Percentiles rank a stretch among this genome's conserved stretches.
Conservation (phyloP, 2,888 invertebrate species). For the Mimachlamys varia region DNA sequence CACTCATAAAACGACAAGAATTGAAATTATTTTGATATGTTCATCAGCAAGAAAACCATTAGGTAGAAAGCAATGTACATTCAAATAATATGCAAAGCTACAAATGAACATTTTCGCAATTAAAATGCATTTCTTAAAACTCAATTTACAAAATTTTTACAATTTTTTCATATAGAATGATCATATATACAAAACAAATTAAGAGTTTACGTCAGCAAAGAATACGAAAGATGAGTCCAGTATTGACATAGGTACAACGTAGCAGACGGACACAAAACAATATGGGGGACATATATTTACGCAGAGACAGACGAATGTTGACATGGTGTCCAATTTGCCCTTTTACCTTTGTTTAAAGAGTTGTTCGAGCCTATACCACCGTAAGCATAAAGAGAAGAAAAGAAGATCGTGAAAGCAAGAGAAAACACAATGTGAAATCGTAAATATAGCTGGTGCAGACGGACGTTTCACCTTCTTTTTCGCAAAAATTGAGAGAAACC, state of each 20-base stretch:
- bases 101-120: conserved; percentile 36
- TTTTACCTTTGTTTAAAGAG: conserved; percentile 53
- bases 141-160: background rate
- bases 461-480: background rate
- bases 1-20: background rate
- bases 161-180: background rate
- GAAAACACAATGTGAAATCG: conserved; percentile 32
- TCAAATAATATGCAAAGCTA: conserved; percentile 10
- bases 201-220: too few species aligned
- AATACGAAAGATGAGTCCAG: too few species aligned
- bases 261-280: conserved; percentile 38
- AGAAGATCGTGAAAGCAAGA: conserved; percentile 25
- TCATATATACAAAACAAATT: too few species aligned
- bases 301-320: background rate
- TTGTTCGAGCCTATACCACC: conserved; percentile 52
- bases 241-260: conserved; percentile 2
- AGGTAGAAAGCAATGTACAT: background rate
- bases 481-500: background rate
- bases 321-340: background rate
- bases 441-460: conserved; percentile 1
- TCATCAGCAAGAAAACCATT: background rate
- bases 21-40: background rate
- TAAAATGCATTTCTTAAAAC: background rate
- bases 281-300: background rate
- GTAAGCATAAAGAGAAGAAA: conserved; percentile 56